Evolutionary conservation across 2,113 vertebrate genomes (phyloP).

Genomic region (Zosterops borbonicus): DNA sequence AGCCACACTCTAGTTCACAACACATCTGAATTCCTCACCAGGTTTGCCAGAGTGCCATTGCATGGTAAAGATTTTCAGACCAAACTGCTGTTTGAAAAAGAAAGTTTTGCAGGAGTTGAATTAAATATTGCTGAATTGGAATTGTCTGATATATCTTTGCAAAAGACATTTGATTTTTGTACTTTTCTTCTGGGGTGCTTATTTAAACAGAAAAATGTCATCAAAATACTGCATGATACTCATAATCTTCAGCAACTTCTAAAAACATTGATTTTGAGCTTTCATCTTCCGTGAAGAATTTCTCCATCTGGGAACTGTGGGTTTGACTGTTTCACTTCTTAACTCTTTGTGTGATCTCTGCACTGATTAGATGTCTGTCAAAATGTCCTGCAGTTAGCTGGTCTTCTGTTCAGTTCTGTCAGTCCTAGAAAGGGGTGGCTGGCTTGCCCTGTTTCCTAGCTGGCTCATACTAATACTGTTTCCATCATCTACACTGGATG

Average conservation of each 20-base stretch:
- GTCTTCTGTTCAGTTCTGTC: background rate
- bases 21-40: background rate
- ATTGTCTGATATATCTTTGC: background rate
- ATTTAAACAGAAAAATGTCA: conserved; percentile 24
- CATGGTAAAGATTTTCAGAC: background rate
- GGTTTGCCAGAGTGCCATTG: background rate
- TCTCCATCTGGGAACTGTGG: background rate
- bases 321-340: background rate
- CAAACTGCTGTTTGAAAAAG: background rate
- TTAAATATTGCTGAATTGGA: background rate
- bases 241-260: conserved; percentile 3
- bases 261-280: conserved; percentile 13
- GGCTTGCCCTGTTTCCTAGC: background rate
- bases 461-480: background rate
- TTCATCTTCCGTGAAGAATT: conserved; percentile 2
- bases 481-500: background rate
- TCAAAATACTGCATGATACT: background rate
- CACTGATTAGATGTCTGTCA: background rate
- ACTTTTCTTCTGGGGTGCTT: background rate
- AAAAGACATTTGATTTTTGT: background rate
- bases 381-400: background rate
- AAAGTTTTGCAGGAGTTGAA: background rate
- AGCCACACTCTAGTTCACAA: background rate
- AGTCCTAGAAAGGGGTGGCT: background rate
- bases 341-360: background rate